phyloP scores from a whole-genome alignment of 1,140 invertebrate species.

The Trichonephila clavipes region DNA sequence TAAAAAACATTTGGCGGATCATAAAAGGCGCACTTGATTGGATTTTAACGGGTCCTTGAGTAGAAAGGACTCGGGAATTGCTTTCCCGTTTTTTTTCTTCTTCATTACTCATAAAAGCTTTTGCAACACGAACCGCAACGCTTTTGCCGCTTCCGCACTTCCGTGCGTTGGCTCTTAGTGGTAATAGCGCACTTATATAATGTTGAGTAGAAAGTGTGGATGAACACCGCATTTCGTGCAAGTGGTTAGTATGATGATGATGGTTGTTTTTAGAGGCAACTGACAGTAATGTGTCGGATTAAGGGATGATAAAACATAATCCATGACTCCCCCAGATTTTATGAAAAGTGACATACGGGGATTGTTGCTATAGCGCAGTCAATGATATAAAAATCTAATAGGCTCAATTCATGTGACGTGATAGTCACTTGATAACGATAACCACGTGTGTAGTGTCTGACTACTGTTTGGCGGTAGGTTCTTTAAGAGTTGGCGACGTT shows the following conservation, averaged over 20 bases:
- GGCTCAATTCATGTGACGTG: no score
- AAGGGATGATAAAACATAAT: no score
- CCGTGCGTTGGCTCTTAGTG: not conserved
- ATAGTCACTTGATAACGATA: no score
- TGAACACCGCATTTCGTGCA: not conserved
- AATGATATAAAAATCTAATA: no score
- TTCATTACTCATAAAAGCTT: not conserved
- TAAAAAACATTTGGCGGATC: slow-evolving; percentile 32
- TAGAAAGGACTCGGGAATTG: not conserved
- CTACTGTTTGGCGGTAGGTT: no score
- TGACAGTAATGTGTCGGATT: no score
- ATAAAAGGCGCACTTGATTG: slow-evolving; percentile 10
- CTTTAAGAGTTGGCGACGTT: no score
- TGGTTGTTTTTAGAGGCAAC: not conserved
- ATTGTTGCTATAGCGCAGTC: no score
- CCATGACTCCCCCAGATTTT: no score
- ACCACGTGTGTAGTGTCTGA: no score
- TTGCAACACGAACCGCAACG: not conserved
- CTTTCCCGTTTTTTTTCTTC: not conserved
- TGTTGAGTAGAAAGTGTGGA: not conserved
- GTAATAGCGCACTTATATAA: slow-evolving; percentile 1
- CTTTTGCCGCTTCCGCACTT: not conserved
- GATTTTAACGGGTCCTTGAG: slow-evolving; percentile 51
- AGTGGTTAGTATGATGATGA: not conserved
- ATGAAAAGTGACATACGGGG: no score